phyloP scores from a whole-genome alignment of 1,140 invertebrate genomes.

The Drosophila saltans region DNA sequence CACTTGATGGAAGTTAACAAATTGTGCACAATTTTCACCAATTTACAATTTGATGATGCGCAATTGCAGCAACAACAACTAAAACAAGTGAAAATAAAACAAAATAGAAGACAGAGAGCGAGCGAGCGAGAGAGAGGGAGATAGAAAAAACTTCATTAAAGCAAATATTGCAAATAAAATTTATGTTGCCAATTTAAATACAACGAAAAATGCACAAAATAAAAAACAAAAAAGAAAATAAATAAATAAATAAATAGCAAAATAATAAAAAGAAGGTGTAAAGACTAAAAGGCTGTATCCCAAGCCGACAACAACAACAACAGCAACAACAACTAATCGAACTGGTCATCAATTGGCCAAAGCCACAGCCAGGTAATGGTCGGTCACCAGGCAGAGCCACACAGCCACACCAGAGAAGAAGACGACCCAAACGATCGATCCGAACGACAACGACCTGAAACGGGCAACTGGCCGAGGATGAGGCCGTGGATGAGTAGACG shows the following conservation, averaged over 20 bases:
- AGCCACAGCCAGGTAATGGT: constrained; percentile 76
- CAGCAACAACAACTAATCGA: constrained; percentile 79
- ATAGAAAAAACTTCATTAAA: constrained; percentile 71
- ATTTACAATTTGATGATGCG: constrained; percentile 77
- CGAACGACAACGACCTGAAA: constrained; percentile 69
- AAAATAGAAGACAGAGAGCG: constrained; percentile 15
- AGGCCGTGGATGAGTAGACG: constrained; percentile 42
- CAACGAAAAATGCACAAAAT: constrained; percentile 42
- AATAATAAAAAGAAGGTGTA: constrained; percentile 80
- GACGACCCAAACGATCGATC: constrained; percentile 66
- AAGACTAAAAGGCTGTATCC: constrained; percentile 66
- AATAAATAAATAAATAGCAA: constrained; percentile 61
- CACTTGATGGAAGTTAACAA: constrained; percentile 47
- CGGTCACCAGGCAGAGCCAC: constrained; percentile 56
- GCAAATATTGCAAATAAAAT: constrained; percentile 75
- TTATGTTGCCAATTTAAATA: constrained; percentile 79
- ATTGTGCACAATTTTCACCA: constrained; percentile 79
- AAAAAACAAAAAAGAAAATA: constrained; percentile 28
- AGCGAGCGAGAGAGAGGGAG: constrained; percentile 12
- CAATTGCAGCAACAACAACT: constrained; percentile 41
- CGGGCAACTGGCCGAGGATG: constrained; percentile 50
- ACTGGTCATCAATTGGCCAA: constrained; percentile 82
- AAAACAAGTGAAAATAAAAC: constrained; percentile 30
- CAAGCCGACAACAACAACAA: constrained; percentile 40
- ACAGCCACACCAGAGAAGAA: constrained; percentile 22